Base-by-base conservation (phyloP, 2,888 invertebrate species). In the Sussaba pulchella region DNA sequence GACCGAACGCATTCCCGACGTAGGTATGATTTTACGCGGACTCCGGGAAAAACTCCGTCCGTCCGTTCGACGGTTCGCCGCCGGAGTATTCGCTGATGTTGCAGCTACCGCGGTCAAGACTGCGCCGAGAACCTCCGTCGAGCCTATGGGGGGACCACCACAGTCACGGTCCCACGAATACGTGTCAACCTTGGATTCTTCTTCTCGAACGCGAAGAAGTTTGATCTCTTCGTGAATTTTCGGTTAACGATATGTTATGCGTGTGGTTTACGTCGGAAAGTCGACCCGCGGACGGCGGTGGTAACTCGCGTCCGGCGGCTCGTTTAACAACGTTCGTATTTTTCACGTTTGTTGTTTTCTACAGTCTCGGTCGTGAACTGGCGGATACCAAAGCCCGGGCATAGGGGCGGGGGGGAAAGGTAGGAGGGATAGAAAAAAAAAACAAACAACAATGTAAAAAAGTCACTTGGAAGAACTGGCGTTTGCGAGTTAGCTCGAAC, bases 391-490 rank as follows among this genome's bases (percentile, higher is more conserved):
- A 82, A 83, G 85, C 80, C 84, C 85, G 84, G 83, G 83, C 84
- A 82, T 86, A n/a, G n/a, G n/a, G n/a, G n/a, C n/a, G n/a, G n/a
- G n/a, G n/a, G n/a, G n/a, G n/a, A n/a, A n/a, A n/a, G n/a, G n/a
- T n/a, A n/a, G n/a, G n/a, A n/a, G n/a, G n/a, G 76, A 82, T 5
- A 31, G 31, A 31, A 31, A 31, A 31, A 31, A 31, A 31, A 31
- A 31, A 31, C 31, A 6, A 31, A 31, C 31, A 6, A 31, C 2
- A 31, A 31, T 5, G 6, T 5, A 31, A 31, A 31, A 2, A 2
- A 87, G 85, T 81, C 86, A 84, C 87, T 87, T 87, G 83, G 87
- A 81, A 82, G 87, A 87, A 88, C 83, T 86, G 84, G 76, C 61
- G 63, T 80, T 82, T 74, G 73, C 61, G 82, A 73, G 82, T 67